A percentile compares a stretch with the other conserved stretches of the same genome.
These are phyloP conservation scores for Diceros bicornis DNA, from an alignment of 2,797 vertebrate species.

Conservation along the genomic window DNA sequence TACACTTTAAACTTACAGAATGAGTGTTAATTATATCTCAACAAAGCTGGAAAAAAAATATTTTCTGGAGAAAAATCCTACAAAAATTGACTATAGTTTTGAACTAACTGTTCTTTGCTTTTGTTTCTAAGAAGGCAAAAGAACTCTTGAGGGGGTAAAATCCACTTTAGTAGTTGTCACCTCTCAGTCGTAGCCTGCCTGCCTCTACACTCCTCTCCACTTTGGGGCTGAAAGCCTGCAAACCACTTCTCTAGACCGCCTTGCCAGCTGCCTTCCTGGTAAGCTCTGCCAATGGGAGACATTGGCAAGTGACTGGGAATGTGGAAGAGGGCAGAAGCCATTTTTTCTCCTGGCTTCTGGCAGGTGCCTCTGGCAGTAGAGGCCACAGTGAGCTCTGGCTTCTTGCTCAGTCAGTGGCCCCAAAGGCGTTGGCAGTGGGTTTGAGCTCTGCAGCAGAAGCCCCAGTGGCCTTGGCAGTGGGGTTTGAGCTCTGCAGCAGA, in stretches of 20 bases:
- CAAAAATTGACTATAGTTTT: background rate
- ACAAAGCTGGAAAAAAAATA: background rate
- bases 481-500: background rate
- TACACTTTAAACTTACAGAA: background rate
- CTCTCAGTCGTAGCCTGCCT: background rate
- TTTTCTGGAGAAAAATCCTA: background rate
- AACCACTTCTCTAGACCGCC: background rate
- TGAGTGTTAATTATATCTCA: background rate
- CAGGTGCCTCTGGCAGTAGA: background rate
- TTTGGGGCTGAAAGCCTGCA: background rate
- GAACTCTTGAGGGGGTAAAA: background rate
- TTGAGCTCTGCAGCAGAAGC: background rate
- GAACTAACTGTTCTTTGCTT: background rate
- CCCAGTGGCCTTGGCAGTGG: too few relatives aligned
- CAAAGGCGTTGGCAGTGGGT: rapidly evolving
- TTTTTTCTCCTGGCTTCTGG: background rate
- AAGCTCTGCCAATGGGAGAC: background rate
- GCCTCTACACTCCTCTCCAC: background rate
- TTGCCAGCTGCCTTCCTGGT: background rate
- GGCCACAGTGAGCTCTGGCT: background rate
- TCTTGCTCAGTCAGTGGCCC: background rate
- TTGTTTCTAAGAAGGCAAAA: background rate
- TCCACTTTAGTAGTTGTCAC: background rate
- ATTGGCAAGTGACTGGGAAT: background rate
- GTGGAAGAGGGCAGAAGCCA: background rate